Conservation (phyloP, 2,113 vertebrate species). For the Strix aluco region DNA sequence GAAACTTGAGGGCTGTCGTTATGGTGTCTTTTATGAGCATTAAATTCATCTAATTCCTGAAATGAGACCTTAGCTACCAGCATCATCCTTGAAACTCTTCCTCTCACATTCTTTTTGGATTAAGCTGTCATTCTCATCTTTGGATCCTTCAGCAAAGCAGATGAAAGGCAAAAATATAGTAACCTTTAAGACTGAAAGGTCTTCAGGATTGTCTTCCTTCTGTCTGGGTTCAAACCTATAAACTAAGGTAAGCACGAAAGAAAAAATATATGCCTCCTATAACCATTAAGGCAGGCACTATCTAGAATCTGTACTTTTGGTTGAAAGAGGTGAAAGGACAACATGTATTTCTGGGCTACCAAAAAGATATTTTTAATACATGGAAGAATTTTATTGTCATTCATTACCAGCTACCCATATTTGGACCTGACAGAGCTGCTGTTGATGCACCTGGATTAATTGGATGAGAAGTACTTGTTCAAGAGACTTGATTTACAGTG, state of each 20-base stretch:
- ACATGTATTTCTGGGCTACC: not conserved
- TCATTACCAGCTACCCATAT: not conserved
- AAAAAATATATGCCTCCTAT: not conserved
- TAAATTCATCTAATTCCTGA: not conserved
- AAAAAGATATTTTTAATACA: not conserved
- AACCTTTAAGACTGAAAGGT: not conserved
- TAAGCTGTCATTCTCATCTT: not conserved
- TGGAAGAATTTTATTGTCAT: not conserved
- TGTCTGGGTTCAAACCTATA: not conserved
- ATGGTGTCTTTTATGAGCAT: not conserved
- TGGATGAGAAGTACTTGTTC: not conserved
- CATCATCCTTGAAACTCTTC: not conserved
- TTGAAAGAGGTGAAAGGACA: not conserved
- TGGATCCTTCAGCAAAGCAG: not conserved
- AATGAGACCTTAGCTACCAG: not conserved
- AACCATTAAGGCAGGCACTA: not conserved
- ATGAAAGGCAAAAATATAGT: not conserved
- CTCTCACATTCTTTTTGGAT: not conserved
- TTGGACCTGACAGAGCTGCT: not conserved
- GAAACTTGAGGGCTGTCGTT: not conserved
- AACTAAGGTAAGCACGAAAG: not conserved
- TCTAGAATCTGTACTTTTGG: not conserved
- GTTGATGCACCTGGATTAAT: not conserved
- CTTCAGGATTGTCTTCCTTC: not conserved
- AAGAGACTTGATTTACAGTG: not conserved